Evolutionary conservation across 1,140 invertebrate species (phyloP).

Genomic region (Drosophila saltans): DNA sequence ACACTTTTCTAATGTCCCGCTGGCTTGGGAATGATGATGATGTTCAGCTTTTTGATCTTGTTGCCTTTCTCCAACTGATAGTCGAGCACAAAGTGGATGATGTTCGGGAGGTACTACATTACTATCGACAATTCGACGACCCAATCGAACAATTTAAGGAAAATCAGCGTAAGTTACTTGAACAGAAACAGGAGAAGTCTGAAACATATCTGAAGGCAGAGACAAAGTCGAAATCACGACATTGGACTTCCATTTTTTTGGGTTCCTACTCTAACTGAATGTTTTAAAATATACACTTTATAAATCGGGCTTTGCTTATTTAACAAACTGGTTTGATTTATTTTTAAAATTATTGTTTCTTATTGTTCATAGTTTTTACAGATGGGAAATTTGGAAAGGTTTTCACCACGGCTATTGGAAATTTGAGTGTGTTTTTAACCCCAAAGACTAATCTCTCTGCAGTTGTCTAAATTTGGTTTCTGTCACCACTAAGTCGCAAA

Average conservation of each 20-base stretch:
- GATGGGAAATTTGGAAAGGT: no score
- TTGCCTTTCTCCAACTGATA: conserved; percentile 95
- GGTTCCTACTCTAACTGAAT: neutral
- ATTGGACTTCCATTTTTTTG: neutral
- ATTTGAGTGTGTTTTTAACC: no score
- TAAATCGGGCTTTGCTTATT: no score
- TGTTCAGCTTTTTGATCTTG: conserved; percentile 93
- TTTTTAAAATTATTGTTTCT: no score
- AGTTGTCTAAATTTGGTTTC: no score
- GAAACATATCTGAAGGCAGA: neutral
- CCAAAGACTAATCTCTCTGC: no score
- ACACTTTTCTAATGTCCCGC: conserved; percentile 92
- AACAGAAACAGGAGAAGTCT: conserved; percentile 62
- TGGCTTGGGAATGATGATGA: conserved; percentile 98
- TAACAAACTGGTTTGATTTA: no score
- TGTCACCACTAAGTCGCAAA: no score
- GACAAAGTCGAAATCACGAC: neutral
- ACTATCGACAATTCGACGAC: conserved; percentile 97
- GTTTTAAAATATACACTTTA: neutral
- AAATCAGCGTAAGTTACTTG: conserved; percentile 91
- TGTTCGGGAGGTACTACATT: conserved; percentile 95
- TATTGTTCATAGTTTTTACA: no score
- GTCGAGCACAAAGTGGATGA: conserved; percentile 94
- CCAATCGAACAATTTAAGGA: conserved; percentile 95
- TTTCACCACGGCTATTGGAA: no score